Evolutionary conservation across 1,140 invertebrate genomes (phyloP), one percentile per base, ranked within the genome.

Genomic region (Drosophila gunungcola): DNA sequence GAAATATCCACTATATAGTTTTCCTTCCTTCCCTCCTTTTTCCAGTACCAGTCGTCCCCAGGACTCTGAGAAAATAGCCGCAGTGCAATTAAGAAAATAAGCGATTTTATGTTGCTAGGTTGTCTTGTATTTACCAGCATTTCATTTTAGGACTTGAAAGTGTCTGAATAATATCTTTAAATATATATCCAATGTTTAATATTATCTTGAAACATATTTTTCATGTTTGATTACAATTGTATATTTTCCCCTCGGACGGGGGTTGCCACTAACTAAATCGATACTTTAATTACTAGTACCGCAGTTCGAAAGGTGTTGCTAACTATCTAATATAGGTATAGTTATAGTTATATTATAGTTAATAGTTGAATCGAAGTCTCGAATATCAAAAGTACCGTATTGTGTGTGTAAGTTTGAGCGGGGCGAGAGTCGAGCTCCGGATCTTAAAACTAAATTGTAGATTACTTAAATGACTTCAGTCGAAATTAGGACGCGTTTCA

Each of bases 401-500:
- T 48, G 46, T 58, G 7, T 49, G 10, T 60, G 45, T 54, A 69
- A 32, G 64, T 70, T 49, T 70, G 67, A 70, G 65, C 51, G 56
- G 43, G 55, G 36, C 21, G 4, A n/a, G 25, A 41, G 36, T n/a
- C 53, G 9, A 55, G 56, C 64, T 51, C 49, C 41, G 45, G 32
- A 13, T 46, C 48, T 53, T 60, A 74, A 42, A 64, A 45, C 69
- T 82, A 78, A 25, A 41, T 53, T 42, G 25, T 73, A 51, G 62
- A 46, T 64, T 68, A 52, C 82, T 86, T 83, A 88, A 69, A 83
- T 58, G 69, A 88, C 70, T 72, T 86, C 82, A 86, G 83, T 86
- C 79, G 69, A 86, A 82, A 86, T 88, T 55, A 86, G 84, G 79
- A 86, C 79, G 79, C 73, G 48, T 64, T 86, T 68, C 46, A 86